Percentiles rank a stretch among this genome's conserved stretches.
These are phyloP conservation scores for Bombus sylvicola DNA, from an alignment of 1,140 invertebrate genomes.

Conservation along the genomic window DNA sequence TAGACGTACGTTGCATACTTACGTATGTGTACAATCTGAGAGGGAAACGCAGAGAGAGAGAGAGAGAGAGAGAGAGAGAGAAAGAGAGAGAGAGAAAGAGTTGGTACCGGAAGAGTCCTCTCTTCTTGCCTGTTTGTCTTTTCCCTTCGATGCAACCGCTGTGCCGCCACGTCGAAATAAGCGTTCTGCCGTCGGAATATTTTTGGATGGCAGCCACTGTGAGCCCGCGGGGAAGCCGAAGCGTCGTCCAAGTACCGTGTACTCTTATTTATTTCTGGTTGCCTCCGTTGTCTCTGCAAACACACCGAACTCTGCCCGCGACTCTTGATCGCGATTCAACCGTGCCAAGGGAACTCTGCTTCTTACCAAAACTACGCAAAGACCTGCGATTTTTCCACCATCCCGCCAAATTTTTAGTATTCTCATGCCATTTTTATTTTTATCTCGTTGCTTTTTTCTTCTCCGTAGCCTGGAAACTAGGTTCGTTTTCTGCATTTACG, in stretches of 20 bases:
- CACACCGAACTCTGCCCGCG: constrained; percentile 18
- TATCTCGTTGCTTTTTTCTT: neutral
- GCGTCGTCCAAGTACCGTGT: constrained; percentile 44
- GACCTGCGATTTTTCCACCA: too few relatives aligned
- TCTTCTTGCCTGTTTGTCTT: constrained; percentile 63
- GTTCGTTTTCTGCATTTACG: too few relatives aligned
- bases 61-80: neutral
- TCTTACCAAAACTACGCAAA: neutral
- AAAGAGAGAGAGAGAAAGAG: neutral
- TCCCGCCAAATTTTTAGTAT: neutral
- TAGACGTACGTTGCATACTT: constrained; percentile 61
- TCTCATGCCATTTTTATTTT: neutral
- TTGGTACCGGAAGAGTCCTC: constrained; percentile 35
- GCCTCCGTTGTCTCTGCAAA: constrained; percentile 46
- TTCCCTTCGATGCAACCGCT: constrained; percentile 36
- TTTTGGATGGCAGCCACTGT: constrained; percentile 64
- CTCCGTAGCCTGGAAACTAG: too few relatives aligned
- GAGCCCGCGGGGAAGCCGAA: constrained; percentile 34
- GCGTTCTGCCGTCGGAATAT: constrained; percentile 54
- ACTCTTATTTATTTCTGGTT: constrained; percentile 60
- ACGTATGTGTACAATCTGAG: constrained; percentile 51
- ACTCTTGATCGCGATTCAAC: constrained; percentile 51
- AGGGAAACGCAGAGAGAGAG: neutral
- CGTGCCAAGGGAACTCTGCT: constrained; percentile 41
- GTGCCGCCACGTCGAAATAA: constrained; percentile 42